These are phyloP conservation scores for Monomorium pharaonis DNA, from an alignment of 1,140 invertebrate species.

Conservation along the genomic window DNA sequence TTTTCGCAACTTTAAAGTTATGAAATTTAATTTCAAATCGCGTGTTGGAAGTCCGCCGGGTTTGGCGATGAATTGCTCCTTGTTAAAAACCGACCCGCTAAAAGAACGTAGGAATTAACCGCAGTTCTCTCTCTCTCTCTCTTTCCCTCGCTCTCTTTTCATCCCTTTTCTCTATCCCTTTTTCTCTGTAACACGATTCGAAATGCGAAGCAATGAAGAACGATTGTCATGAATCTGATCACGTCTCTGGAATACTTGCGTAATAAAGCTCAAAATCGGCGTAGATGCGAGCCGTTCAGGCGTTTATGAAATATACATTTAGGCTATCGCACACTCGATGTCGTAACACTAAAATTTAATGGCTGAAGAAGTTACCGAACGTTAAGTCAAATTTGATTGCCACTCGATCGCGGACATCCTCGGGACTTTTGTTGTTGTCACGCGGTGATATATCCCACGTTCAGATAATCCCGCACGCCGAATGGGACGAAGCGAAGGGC, in stretches of 20 bases:
- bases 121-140: not conserved
- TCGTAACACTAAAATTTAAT: constrained; percentile 45
- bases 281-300: not conserved
- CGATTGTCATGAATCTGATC: constrained; percentile 6
- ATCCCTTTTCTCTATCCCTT: not conserved
- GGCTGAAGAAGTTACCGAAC: constrained; percentile 19
- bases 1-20: constrained; percentile 58
- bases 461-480: constrained; percentile 8
- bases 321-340: not conserved
- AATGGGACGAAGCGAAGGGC: constrained; percentile 21
- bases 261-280: not conserved
- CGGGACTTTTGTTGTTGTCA: not conserved
- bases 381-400: constrained; percentile 48
- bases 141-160: not conserved
- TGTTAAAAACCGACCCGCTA: constrained; percentile 34
- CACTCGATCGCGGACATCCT: not conserved
- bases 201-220: not conserved
- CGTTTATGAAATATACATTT: constrained; percentile 21
- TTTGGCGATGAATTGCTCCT: constrained; percentile 31
- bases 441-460: constrained; percentile 19
- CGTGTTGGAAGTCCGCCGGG: constrained; percentile 10
- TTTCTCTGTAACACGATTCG: not conserved
- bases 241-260: not conserved
- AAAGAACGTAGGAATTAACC: constrained; percentile 39
- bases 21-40: constrained; percentile 58